Conservation (phyloP, 2,888 invertebrate genomes). For the Epinotia nisella region DNA sequence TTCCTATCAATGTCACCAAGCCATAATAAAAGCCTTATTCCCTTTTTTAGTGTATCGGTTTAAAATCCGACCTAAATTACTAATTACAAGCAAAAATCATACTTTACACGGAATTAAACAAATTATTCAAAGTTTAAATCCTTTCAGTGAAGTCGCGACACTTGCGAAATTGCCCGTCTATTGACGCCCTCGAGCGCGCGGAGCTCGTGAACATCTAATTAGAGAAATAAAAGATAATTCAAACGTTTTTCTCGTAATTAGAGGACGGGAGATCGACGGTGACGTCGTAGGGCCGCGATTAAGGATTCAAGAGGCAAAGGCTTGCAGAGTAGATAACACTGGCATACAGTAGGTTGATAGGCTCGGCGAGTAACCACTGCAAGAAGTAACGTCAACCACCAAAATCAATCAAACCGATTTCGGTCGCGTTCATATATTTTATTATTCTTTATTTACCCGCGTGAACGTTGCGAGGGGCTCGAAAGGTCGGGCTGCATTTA, state of each 20-base stretch:
- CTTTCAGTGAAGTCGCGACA: conserved; percentile 37
- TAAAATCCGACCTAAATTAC: conserved; percentile 1
- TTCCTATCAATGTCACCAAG: too few relatives aligned
- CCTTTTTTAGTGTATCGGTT: too few relatives aligned
- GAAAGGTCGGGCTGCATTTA: too few relatives aligned
- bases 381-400: too few relatives aligned
- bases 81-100: conserved; percentile 2
- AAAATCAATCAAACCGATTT: too few relatives aligned
- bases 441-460: too few relatives aligned
- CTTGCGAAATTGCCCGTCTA: conserved; percentile 39
- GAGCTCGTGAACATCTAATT: conserved; percentile 42
- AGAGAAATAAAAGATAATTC: conserved; percentile 43
- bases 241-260: conserved; percentile 59
- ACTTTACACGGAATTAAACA: conserved; percentile 28
- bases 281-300: conserved; percentile 63
- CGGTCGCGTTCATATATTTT: too few relatives aligned
- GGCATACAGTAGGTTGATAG: conserved; percentile 10
- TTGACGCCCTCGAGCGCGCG: conserved; percentile 39
- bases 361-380: not conserved
- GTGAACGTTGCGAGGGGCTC: too few relatives aligned
- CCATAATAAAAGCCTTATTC: too few relatives aligned
- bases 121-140: conserved; percentile 23
- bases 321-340: conserved; percentile 12
- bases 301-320: conserved; percentile 70
- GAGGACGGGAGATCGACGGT: conserved; percentile 43